Evolutionary conservation across 2,888 invertebrate genomes (phyloP).

Genomic region (Tetragonisca angustula): DNA sequence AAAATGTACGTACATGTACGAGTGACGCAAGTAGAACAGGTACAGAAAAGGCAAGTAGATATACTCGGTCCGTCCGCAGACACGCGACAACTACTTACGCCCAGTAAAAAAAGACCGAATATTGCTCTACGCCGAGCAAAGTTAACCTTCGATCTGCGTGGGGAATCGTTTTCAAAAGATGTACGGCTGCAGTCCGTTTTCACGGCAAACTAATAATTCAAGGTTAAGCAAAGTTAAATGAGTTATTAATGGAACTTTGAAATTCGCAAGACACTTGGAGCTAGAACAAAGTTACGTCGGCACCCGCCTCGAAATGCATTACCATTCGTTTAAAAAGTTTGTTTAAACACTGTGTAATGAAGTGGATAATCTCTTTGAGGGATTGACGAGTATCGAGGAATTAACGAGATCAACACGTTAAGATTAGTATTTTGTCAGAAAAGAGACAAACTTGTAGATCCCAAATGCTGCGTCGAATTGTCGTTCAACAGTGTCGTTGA

Average conservation of each 20-base stretch:
- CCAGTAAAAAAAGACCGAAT: too few relatives aligned
- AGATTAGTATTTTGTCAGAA: neutral
- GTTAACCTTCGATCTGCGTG: neutral
- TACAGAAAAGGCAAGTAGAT: neutral
- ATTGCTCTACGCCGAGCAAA: neutral
- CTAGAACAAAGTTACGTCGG: neutral
- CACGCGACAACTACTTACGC: neutral
- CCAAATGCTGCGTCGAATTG: too few relatives aligned
- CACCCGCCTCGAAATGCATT: neutral
- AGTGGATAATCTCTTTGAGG: neutral
- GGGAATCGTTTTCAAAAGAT: neutral
- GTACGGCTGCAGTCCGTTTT: neutral
- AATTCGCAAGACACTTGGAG: neutral
- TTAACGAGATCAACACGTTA: neutral
- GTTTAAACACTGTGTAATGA: neutral
- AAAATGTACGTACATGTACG: neutral
- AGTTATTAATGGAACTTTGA: neutral
- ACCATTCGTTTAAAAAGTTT: neutral
- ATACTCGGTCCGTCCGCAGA: neutral
- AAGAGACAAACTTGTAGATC: neutral
- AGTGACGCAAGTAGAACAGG: neutral
- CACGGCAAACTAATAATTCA: slow-evolving; percentile 74
- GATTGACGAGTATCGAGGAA: neutral
- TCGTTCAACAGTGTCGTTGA: too few relatives aligned
- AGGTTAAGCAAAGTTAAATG: slow-evolving; percentile 69